phyloP scores from a whole-genome alignment of 2,113 vertebrate genomes.

The Myotis brandtii region DNA sequence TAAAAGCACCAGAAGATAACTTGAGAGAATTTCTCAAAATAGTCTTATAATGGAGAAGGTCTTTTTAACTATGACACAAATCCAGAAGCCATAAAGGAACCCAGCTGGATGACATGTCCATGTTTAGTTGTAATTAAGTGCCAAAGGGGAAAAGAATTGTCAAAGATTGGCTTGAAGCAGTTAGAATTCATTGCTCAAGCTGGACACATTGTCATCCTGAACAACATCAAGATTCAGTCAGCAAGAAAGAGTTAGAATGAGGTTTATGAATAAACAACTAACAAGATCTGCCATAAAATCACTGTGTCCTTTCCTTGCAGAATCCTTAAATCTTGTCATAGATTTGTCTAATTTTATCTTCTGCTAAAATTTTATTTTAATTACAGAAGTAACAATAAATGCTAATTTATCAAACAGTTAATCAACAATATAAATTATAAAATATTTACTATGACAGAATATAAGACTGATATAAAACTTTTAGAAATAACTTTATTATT shows the following conservation, averaged over 20 bases:
- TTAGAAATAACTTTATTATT: background rate
- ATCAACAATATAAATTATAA: background rate
- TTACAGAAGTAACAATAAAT: conserved; percentile 37
- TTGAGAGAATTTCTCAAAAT: conserved; percentile 6
- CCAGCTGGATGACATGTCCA: background rate
- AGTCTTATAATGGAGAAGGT: background rate
- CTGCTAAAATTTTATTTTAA: background rate
- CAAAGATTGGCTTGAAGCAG: background rate
- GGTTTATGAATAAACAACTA: background rate
- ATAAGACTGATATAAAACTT: background rate
- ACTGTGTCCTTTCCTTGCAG: background rate
- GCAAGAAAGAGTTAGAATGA: background rate
- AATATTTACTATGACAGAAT: background rate
- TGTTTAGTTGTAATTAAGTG: background rate
- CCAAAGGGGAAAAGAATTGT: background rate
- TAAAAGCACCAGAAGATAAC: background rate
- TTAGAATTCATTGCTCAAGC: background rate
- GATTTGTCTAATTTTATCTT: background rate
- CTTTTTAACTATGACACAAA: conserved; percentile 26
- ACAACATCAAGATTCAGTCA: conserved; percentile 23
- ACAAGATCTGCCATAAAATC: background rate
- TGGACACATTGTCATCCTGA: background rate
- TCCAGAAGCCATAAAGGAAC: background rate
- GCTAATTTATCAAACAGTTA: background rate
- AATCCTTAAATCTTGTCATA: background rate